Evolutionary conservation across 2,888 invertebrate genomes (phyloP).

Genomic region (Chrysolina haemoptera): DNA sequence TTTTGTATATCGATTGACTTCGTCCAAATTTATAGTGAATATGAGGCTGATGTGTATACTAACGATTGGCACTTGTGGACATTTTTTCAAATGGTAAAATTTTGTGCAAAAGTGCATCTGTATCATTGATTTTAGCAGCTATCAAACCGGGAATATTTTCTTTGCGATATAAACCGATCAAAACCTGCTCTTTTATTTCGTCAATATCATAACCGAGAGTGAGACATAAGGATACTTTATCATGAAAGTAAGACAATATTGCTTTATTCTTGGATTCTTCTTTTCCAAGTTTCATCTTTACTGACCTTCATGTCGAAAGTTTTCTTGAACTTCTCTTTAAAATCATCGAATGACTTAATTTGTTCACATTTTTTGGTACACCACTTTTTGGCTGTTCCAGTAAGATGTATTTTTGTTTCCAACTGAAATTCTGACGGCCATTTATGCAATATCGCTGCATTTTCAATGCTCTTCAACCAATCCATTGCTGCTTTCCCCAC

Average conservation of each 20-base stretch:
- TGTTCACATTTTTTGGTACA: not conserved
- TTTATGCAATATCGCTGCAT: not conserved
- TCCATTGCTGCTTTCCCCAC: not conserved
- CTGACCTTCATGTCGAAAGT: not conserved
- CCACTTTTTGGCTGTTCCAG: not conserved
- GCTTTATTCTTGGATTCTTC: constrained; percentile 16
- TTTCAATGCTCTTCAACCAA: not conserved
- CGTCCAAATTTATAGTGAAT: too few relatives aligned
- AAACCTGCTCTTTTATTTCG: not conserved
- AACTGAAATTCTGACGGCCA: not conserved
- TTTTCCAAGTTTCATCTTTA: not conserved
- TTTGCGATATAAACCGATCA: not conserved
- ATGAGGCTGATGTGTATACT: too few relatives aligned
- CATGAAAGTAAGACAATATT: constrained; percentile 8
- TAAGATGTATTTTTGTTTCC: not conserved
- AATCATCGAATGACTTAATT: not conserved
- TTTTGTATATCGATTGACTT: too few relatives aligned
- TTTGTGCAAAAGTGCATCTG: not conserved
- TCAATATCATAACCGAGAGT: not conserved
- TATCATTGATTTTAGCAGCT: not conserved
- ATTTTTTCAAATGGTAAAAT: not conserved
- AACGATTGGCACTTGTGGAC: not conserved
- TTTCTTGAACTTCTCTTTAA: not conserved
- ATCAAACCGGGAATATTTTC: not conserved
- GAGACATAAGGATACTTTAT: not conserved